Evolutionary conservation across 2,888 invertebrate species (phyloP), one percentile per base, ranked within the genome.

Genomic region (Flabesymbios commensalis): DNA sequence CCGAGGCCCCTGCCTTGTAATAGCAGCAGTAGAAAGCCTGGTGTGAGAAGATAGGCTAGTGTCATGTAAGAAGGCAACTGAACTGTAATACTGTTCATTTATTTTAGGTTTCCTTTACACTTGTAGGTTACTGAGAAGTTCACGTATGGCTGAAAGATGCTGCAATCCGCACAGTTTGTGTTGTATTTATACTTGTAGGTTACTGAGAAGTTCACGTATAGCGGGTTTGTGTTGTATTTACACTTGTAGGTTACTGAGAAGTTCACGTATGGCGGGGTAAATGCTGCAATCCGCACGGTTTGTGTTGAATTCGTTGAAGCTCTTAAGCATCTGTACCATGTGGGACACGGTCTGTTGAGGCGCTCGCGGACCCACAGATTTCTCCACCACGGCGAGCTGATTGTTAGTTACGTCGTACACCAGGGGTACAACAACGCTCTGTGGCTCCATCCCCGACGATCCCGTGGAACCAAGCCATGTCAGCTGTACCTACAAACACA

Each of bases 391-490:
- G 77, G 91, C 92, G 5, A 94, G 94, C 47, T 90, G 86, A 83
- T 96, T 96, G 47, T 89, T 88, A 71, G 87, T 88, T 70, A 92
- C 88, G 82, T 96, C 95, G 82, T 96, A 94, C 48, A 96, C 90
- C 65, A 96, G 86, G 1, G 96, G 95, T 65, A 96, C 86, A 24
- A 94, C 90, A 57, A 96, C 78, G 0, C 90, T 88, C 72, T 67
- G 26, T 84, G 53, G 48, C 24, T 43, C 41, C 39, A 31, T 32
- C 31, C 84, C 57, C 7, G 49, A 29, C 14, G 49, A 26, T n/a
- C n/a, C n/a, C 28, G 88, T 75, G 7, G 76, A 67, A 19, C 76
- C 75, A 36, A 89, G 87, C 65, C 90, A 85, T 0, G 90, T 90
- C 65, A 92, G 87, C 85, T 90, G 90, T 53, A 92, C 83, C 90